These are phyloP conservation scores for Ochropacha duplaris DNA, from an alignment of 2,888 invertebrate genomes.

Conservation along the genomic window DNA sequence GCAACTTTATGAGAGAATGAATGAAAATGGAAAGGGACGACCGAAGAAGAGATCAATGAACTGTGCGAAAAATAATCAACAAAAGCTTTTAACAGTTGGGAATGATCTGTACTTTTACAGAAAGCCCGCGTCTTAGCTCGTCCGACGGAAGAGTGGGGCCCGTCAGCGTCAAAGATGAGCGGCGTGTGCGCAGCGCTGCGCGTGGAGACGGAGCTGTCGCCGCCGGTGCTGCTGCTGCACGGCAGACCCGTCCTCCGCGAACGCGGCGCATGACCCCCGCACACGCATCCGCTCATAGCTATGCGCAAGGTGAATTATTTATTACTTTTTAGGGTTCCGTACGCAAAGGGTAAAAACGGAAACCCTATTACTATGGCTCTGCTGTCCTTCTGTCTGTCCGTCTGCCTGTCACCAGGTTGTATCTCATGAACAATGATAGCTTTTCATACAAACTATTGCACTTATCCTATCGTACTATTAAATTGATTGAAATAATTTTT, in stretches of 20 bases:
- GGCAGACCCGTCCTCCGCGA: conserved; percentile 81
- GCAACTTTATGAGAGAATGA: too few species aligned
- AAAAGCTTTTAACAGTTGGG: not conserved
- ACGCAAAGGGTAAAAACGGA: too few species aligned
- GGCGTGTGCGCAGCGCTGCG: conserved; percentile 81
- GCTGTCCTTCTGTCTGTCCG: too few species aligned
- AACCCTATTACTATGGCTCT: too few species aligned
- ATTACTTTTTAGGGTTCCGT: not conserved
- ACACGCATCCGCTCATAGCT: conserved; percentile 67
- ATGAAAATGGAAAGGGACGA: too few species aligned
- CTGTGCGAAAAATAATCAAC: too few species aligned
- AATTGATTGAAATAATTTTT: too few species aligned
- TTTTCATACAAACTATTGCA: too few species aligned
- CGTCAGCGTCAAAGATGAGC: conserved; percentile 80
- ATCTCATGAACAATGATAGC: too few species aligned
- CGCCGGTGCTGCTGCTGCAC: conserved; percentile 77
- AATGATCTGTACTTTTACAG: conserved; percentile 47
- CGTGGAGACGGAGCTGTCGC: conserved; percentile 71
- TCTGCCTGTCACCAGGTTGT: too few species aligned
- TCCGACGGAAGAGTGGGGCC: conserved; percentile 89
- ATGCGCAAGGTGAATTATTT: conserved; percentile 64
- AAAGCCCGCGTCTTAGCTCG: conserved; percentile 85
- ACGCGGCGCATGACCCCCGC: conserved; percentile 79
- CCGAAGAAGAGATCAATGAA: too few species aligned
- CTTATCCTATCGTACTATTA: too few species aligned